Evolutionary conservation across 2,888 invertebrate species (phyloP).

Genomic region (Diaphora mendica): DNA sequence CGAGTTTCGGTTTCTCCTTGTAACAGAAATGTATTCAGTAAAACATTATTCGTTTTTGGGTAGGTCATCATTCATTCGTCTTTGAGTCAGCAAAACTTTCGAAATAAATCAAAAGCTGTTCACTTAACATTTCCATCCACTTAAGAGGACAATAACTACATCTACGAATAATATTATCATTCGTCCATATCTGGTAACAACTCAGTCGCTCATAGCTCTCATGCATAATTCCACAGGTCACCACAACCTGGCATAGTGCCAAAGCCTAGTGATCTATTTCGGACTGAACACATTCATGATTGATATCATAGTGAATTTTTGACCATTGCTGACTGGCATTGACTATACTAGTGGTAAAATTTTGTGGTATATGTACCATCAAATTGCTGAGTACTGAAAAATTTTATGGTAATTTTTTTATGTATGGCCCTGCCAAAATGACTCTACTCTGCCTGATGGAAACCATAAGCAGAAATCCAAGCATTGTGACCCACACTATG

Average conservation of each 20-base stretch:
- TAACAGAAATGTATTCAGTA: neutral
- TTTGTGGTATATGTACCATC: too few species aligned
- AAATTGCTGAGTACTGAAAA: too few species aligned
- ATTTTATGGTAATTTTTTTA: too few species aligned
- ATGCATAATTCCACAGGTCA: constrained; percentile 54
- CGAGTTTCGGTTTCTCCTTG: neutral
- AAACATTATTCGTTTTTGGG: neutral
- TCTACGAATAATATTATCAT: constrained; percentile 46
- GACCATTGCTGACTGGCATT: constrained; percentile 5
- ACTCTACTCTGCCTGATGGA: too few species aligned
- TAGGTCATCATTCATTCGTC: neutral
- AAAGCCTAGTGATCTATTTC: constrained; percentile 43
- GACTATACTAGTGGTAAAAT: too few species aligned
- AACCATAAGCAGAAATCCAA: too few species aligned
- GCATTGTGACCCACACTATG: too few species aligned
- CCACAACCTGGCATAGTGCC: constrained; percentile 45
- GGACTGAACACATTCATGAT: constrained; percentile 30
- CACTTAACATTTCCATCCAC: constrained; percentile 14
- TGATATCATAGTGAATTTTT: constrained; percentile 25
- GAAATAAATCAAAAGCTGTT: constrained; percentile 7
- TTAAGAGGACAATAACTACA: constrained; percentile 25
- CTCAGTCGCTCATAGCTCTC: constrained; percentile 45
- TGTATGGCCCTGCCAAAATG: too few species aligned
- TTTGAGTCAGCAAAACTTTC: constrained; percentile 6
- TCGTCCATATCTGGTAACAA: constrained; percentile 48